These are phyloP conservation scores for Bufo gargarizans DNA, from an alignment of 2,113 vertebrate genomes.

Conservation along the genomic window DNA sequence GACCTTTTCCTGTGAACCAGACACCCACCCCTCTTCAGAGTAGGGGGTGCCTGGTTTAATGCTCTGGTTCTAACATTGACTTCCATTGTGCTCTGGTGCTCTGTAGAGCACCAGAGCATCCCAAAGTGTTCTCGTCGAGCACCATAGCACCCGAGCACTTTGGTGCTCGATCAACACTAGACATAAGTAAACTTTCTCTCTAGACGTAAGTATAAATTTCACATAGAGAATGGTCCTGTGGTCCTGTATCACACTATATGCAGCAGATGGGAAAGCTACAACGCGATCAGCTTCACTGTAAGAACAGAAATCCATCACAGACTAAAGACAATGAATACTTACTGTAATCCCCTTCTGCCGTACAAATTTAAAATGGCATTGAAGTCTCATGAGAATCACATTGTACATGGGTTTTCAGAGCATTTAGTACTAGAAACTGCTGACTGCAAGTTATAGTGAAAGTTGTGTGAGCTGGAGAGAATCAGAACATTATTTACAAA, in stretches of 20 bases:
- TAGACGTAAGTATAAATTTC: slow-evolving; percentile 20
- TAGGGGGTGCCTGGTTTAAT: no score
- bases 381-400: slow-evolving; percentile 47
- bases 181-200: neutral
- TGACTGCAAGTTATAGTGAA: neutral
- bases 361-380: slow-evolving; percentile 51
- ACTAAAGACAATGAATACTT: slow-evolving; percentile 55
- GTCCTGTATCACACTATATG: slow-evolving; percentile 26
- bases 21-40: no score
- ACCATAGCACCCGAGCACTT: no score
- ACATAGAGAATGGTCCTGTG: slow-evolving; percentile 32
- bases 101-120: no score
- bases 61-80: no score
- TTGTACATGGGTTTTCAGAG: slow-evolving; percentile 45
- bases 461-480: neutral
- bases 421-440: slow-evolving; percentile 26
- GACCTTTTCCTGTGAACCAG: no score
- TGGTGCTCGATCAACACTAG: neutral
- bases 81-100: no score
- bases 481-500: neutral
- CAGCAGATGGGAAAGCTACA: slow-evolving; percentile 54
- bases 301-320: slow-evolving; percentile 50
- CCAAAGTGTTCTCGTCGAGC: no score
- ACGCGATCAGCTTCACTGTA: slow-evolving; percentile 36
- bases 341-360: slow-evolving; percentile 55